Evolutionary conservation across 2,113 vertebrate genomes (phyloP).

Genomic region (Actenoides lindsayi): DNA sequence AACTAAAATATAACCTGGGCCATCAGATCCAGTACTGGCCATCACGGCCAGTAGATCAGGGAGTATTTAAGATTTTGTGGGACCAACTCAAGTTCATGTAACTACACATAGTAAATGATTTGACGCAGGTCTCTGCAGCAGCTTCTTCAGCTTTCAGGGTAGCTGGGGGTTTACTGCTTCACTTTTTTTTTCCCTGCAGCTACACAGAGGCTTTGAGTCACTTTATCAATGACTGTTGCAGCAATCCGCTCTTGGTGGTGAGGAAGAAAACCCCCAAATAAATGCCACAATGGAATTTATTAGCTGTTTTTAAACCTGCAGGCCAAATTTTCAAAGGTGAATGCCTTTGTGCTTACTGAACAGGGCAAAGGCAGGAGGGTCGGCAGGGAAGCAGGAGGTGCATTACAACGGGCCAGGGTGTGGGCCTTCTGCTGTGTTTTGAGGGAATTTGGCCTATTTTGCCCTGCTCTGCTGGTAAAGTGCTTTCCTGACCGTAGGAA

Average conservation of each 20-base stretch:
- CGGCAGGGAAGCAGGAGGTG: not conserved
- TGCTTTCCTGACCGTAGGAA: not conserved
- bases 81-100: not conserved
- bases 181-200: not conserved
- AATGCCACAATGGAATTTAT: not conserved
- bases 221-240: not conserved
- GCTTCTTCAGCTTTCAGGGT: not conserved
- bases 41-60: not conserved
- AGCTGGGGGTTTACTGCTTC: not conserved
- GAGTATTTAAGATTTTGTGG: not conserved
- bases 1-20: not conserved
- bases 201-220: not conserved
- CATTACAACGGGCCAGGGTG: fast-evolving
- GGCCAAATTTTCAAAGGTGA: not conserved
- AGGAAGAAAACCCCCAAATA: not conserved
- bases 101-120: not conserved
- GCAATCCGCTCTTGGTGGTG: not conserved
- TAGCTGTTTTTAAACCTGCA: not conserved
- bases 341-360: not conserved
- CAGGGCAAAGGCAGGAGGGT: not conserved
- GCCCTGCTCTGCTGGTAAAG: not conserved
- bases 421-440: not conserved
- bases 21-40: no score
- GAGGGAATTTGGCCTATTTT: not conserved
- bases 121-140: not conserved